Evolutionary conservation across 2,888 invertebrate species (phyloP).

Genomic region (Eudasyphora cyanicolor): DNA sequence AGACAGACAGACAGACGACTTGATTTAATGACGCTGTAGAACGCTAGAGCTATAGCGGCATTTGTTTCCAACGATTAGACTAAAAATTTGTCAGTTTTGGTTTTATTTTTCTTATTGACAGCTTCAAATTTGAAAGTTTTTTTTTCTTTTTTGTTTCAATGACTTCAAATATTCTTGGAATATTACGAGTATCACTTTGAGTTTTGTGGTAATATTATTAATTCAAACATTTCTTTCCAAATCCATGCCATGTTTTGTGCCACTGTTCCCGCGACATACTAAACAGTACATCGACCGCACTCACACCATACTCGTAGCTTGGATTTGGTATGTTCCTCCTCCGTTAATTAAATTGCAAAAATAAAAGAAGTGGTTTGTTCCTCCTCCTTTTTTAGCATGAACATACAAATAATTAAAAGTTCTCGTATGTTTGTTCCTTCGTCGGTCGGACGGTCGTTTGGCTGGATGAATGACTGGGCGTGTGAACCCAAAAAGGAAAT

Average conservation of each 20-base stretch:
- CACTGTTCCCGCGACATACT: background rate
- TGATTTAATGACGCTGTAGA: no score
- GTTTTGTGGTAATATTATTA: no score
- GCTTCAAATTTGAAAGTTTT: no score
- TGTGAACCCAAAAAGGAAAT: background rate
- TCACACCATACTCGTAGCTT: conserved; percentile 43
- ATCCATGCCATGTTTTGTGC: background rate
- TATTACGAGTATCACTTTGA: no score
- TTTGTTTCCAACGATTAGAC: no score
- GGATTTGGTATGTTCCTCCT: conserved; percentile 50
- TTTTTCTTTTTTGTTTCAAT: no score
- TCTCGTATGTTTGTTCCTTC: conserved; percentile 4
- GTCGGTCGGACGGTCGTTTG: background rate
- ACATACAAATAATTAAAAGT: conserved; percentile 40
- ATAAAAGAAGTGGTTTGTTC: conserved; percentile 51
- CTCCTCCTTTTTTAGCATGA: background rate
- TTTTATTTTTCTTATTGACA: no score
- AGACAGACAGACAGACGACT: no score
- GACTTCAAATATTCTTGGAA: no score
- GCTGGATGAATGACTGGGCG: conserved; percentile 24
- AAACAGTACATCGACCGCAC: conserved; percentile 26
- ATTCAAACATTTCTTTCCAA: no score
- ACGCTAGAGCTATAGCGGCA: no score
- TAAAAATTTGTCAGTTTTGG: no score
- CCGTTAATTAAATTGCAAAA: conserved; percentile 65